Evolutionary conservation across 2,797 vertebrate species (phyloP).

Genomic region (Pelobates cultripes): DNA sequence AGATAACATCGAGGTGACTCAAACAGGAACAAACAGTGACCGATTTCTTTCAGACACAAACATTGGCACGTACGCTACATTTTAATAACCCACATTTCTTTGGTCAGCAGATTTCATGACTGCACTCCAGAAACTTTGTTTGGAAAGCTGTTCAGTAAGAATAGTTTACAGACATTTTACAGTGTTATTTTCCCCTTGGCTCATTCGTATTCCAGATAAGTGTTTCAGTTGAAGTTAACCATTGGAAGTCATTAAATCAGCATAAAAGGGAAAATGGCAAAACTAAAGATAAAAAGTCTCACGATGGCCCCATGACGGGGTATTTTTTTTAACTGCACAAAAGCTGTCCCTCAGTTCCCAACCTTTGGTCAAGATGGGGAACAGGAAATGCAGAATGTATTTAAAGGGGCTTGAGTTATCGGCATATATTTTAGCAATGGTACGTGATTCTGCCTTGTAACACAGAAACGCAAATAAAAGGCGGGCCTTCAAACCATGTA

Average conservation of each 20-base stretch:
- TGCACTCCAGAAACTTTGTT: constrained; percentile 60
- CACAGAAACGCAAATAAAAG: too few relatives aligned
- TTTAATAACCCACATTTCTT: constrained; percentile 62
- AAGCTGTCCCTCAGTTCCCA: too few relatives aligned
- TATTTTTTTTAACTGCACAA: too few relatives aligned
- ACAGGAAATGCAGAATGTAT: too few relatives aligned
- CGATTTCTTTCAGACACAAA: constrained; percentile 62
- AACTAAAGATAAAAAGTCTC: too few relatives aligned
- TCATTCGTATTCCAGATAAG: constrained; percentile 35
- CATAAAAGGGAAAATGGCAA: neutral
- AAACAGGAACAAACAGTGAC: constrained; percentile 57
- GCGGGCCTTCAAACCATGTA: too few relatives aligned
- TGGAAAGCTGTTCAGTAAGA: constrained; percentile 58
- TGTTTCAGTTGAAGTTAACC: constrained; percentile 50
- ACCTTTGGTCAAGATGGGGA: too few relatives aligned
- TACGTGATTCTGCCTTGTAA: too few relatives aligned
- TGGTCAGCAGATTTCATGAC: constrained; percentile 64
- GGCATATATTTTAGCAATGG: too few relatives aligned
- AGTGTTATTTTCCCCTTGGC: constrained; percentile 51
- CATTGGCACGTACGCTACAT: constrained; percentile 58
- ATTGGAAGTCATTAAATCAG: neutral
- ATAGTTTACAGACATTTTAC: constrained; percentile 54
- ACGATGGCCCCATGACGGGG: too few relatives aligned
- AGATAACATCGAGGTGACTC: constrained; percentile 62
- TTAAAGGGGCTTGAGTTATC: too few relatives aligned